Percentiles rank a stretch among this genome's conserved stretches.
Evolutionary conservation across 2,888 invertebrate genomes (phyloP).

Genomic region (Mythimna lalbum): DNA sequence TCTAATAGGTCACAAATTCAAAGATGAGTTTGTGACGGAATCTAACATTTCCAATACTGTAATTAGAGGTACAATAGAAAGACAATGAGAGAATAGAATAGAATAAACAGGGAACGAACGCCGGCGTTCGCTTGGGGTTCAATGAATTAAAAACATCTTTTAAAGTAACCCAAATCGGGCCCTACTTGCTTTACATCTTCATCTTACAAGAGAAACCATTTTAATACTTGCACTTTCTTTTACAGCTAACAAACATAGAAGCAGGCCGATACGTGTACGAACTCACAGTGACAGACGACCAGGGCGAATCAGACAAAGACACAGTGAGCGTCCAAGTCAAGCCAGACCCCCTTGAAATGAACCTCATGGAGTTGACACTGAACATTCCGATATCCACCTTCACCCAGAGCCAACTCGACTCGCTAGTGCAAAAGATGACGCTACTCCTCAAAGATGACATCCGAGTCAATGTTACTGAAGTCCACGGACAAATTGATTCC

Average conservation of each 20-base stretch:
- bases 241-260: conserved; percentile 94
- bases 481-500: conserved; percentile 91
- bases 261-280: conserved; percentile 97
- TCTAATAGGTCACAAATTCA: no score
- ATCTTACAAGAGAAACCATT: no score
- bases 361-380: conserved; percentile 95
- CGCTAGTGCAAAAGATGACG: conserved; percentile 95
- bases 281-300: conserved; percentile 97
- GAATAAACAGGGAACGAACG: no score
- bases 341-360: conserved; percentile 93
- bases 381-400: conserved; percentile 92
- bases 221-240: not conserved
- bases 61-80: no score
- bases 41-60: no score
- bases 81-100: no score
- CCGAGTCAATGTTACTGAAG: conserved; percentile 91
- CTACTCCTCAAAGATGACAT: conserved; percentile 94
- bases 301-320: conserved; percentile 95
- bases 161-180: no score
- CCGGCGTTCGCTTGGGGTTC: no score
- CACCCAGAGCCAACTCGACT: conserved; percentile 92
- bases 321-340: conserved; percentile 96
- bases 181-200: no score
- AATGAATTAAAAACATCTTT: no score
- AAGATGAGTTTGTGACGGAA: no score